These are phyloP conservation scores for Ceyx melanurus DNA, from an alignment of 2,113 vertebrate species.

Conservation along the genomic window DNA sequence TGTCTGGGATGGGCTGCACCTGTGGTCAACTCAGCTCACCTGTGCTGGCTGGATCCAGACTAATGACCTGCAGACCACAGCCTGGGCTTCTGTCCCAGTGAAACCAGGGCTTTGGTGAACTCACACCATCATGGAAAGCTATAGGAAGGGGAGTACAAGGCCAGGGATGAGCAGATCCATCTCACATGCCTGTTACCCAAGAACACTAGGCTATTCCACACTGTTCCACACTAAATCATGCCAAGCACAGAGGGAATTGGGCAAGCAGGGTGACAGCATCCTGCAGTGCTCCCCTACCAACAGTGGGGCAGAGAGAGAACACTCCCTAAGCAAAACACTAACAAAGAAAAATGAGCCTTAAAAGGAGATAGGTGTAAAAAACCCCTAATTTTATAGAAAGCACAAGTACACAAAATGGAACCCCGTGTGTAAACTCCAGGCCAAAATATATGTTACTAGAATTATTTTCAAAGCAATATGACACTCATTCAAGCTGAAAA, in stretches of 20 bases:
- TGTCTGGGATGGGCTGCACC: neutral
- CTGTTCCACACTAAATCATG: neutral
- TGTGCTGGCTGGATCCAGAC: neutral
- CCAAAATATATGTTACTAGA: neutral
- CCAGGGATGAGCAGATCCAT: neutral
- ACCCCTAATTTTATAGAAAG: neutral
- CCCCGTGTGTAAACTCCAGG: neutral
- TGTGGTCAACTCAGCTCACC: neutral
- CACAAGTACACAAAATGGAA: neutral
- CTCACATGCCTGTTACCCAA: neutral
- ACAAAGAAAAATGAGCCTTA: neutral
- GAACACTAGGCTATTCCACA: neutral
- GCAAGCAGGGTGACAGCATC: neutral
- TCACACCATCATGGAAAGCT: neutral
- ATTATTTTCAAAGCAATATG: neutral
- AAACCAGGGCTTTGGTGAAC: neutral
- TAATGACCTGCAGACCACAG: neutral
- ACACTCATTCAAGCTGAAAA: neutral
- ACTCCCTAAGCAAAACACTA: neutral
- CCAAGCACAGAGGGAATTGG: neutral
- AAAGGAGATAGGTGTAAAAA: neutral
- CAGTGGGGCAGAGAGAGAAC: neutral
- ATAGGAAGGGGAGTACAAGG: neutral
- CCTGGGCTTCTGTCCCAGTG: neutral
- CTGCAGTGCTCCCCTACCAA: neutral